Base-by-base conservation (phyloP, 2,113 vertebrate species). In the Beaufortia kweichowensis region DNA sequence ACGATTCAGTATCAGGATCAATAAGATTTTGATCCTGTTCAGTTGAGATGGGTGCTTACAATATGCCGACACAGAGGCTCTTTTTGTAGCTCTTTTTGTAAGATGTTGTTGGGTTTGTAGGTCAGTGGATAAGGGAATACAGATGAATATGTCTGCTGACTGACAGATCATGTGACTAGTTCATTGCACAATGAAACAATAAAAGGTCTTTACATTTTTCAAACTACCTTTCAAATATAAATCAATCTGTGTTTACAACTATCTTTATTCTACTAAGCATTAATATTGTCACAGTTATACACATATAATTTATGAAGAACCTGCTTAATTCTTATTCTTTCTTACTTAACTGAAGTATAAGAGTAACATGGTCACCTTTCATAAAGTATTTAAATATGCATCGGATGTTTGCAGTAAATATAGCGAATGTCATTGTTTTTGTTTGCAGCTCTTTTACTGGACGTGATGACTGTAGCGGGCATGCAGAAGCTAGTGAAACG, bases 401-500 rank as follows among this genome's bases (percentile, higher is more conserved):
- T n/a, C n/a, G n/a, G n/a, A n/a, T 46, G 14, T n/a, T 17, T 7
- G n/a, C 15, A 21, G 48, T 48, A 50, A 19, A 10, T 66, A n/a
- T 19, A 9, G n/a, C n/a, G 24, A 46, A 14, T 65, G 28, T 59
- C 35, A 67, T 26, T 74, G 35, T 6, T 74, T n/a, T n/a, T n/a
- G n/a, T n/a, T 46, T 78, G 0, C 66, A 98, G 96, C 96, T 33
- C 88, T 98, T 83, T 81, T 96, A 35, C 84, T 98, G 82, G 96
- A 98, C 67, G 89, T 98, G 83, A 87, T 96, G 92, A 95, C 94
- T 0, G 93, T 96, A n/a, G 95, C 95, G 0, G 92, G 94, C 0
- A 79, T 98, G 70, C 96, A 98, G 92, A 97, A 95, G 85, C 77
- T 98, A 79, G 92, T 94, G 69, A 96, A 95, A 79, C 82, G 96